These are phyloP conservation scores for Hylomyscus alleni DNA, from an alignment of 2,797 vertebrate species.

Conservation along the genomic window DNA sequence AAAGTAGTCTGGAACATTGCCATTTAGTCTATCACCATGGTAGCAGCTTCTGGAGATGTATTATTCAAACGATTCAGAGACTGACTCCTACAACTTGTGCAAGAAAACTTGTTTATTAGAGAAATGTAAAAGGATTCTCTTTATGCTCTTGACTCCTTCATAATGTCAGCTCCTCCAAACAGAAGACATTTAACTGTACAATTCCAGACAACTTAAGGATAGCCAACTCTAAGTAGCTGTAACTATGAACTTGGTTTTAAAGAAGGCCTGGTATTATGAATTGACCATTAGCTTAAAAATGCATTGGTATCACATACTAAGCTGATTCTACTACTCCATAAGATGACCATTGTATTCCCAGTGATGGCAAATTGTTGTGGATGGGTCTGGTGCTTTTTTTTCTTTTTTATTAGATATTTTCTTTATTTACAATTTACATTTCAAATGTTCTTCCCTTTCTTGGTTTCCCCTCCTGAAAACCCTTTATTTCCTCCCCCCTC, in stretches of 20 bases:
- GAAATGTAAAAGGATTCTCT: constrained; percentile 49
- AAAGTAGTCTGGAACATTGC: constrained; percentile 4
- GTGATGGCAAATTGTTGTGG: background rate
- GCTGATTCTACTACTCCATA: background rate
- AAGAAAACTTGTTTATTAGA: constrained; percentile 57
- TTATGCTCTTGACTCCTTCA: background rate
- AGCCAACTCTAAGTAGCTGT: constrained; percentile 25
- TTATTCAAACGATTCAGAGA: constrained; percentile 55
- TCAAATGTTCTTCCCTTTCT: too few species aligned
- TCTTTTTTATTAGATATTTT: too few species aligned
- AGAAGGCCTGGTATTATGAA: background rate
- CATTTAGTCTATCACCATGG: constrained; percentile 61
- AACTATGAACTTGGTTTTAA: constrained; percentile 50
- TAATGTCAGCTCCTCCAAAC: constrained; percentile 9
- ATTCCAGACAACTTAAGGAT: constrained; percentile 24
- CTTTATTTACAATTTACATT: too few species aligned
- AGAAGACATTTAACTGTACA: constrained; percentile 37
- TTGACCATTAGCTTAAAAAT: background rate
- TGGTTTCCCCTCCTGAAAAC: too few species aligned
- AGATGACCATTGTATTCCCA: background rate
- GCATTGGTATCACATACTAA: background rate
- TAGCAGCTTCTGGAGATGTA: constrained; percentile 70
- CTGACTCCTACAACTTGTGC: constrained; percentile 14
- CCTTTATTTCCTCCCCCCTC: too few species aligned
- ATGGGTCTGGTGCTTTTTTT: too few species aligned